A percentile compares a stretch with the other conserved stretches of the same genome.
phyloP scores from a whole-genome alignment of 2,113 vertebrate genomes.

The Lutjanus erythropterus region DNA sequence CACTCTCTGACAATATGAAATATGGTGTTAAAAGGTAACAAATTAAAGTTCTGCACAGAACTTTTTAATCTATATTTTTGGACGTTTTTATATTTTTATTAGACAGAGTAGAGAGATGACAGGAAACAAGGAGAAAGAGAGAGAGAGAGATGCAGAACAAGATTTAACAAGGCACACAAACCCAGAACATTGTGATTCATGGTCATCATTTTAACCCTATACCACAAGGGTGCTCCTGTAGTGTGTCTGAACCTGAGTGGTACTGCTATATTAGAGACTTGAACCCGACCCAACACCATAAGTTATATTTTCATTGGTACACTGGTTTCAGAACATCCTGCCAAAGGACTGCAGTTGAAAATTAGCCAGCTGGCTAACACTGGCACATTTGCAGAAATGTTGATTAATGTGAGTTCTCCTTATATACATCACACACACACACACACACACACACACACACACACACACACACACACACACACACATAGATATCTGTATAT shows the following conservation, averaged over 20 bases:
- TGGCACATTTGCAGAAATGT: background rate
- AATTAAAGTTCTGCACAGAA: background rate
- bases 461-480: too few relatives aligned
- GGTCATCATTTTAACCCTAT: too few relatives aligned
- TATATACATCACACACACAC: too few relatives aligned
- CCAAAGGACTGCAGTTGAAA: background rate
- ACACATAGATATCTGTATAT: too few relatives aligned
- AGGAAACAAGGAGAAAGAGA: background rate
- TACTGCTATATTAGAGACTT: background rate
- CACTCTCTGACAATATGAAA: background rate
- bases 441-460: too few relatives aligned
- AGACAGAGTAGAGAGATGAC: background rate
- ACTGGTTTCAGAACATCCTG: background rate
- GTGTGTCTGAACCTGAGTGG: background rate
- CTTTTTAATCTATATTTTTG: too few relatives aligned
- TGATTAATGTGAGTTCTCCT: background rate
- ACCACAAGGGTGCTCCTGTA: background rate
- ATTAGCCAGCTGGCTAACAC: background rate
- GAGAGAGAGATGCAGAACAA: background rate
- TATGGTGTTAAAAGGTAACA: background rate
- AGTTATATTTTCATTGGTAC: background rate
- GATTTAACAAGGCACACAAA: background rate
- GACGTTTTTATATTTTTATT: too few relatives aligned
- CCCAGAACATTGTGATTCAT: background rate
- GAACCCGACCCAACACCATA: background rate